phyloP scores from a whole-genome alignment of 2,888 invertebrate genomes.

The Adelphocoris suturalis region DNA sequence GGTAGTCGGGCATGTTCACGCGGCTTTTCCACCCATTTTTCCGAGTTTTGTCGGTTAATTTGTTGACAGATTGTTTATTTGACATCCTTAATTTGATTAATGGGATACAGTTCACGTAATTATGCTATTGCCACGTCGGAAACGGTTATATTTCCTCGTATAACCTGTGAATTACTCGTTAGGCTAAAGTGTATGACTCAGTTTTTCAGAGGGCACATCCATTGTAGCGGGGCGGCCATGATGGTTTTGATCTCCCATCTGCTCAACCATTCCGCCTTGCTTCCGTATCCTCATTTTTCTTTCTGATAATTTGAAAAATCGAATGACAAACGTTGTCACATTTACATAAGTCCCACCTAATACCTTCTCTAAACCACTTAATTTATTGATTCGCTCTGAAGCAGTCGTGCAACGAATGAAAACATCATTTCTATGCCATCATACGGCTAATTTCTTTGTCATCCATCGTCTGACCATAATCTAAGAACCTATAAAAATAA shows the following conservation, averaged over 20 bases:
- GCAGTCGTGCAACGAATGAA: not conserved
- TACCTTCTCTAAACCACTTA: no score
- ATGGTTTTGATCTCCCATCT: constrained; percentile 53
- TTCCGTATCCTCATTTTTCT: constrained; percentile 14
- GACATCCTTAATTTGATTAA: not conserved
- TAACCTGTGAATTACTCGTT: not conserved
- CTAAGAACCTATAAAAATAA: no score
- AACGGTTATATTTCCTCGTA: not conserved
- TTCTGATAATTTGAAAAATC: not conserved
- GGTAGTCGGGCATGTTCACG: constrained; percentile 2
- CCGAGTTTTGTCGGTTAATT: not conserved
- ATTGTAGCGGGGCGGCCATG: constrained; percentile 61
- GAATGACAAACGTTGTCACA: no score
- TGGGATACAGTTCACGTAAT: not conserved
- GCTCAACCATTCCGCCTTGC: constrained; percentile 38
- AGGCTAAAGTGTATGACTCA: constrained; percentile 40
- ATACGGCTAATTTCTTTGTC: constrained; percentile 14
- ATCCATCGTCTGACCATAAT: not conserved
- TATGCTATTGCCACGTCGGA: not conserved
- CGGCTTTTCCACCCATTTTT: not conserved
- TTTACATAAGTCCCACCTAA: no score
- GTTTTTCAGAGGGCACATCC: constrained; percentile 33
- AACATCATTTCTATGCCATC: not conserved
- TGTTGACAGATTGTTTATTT: not conserved
- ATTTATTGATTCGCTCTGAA: no score